A percentile compares a stretch with the other conserved stretches of the same genome.
Evolutionary conservation across 2,888 invertebrate genomes (phyloP).

Genomic region (Neoitamus cyanurus): DNA sequence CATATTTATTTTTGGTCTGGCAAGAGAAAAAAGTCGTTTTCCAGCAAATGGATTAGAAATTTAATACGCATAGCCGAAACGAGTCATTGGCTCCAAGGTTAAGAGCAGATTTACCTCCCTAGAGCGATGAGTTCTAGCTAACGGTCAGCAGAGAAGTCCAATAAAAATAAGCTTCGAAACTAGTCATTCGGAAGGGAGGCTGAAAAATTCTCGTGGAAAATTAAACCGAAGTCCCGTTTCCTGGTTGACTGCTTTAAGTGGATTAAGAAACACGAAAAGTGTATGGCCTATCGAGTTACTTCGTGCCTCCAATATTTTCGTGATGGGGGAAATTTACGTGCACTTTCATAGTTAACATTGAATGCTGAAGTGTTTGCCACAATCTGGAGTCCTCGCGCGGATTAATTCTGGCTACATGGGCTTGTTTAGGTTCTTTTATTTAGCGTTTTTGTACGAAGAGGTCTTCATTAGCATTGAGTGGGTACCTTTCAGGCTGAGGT

Average conservation of each 20-base stretch:
- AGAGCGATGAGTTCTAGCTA: background rate
- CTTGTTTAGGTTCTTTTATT: background rate
- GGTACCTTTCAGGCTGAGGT: background rate
- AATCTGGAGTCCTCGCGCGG: background rate
- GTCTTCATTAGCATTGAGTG: background rate
- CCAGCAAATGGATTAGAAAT: background rate
- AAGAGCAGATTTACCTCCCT: background rate
- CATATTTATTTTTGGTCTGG: too few species aligned
- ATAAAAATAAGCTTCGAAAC: constrained; percentile 5
- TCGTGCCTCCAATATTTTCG: background rate
- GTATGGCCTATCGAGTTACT: constrained; percentile 17
- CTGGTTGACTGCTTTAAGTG: constrained; percentile 22
- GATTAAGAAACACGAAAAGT: background rate
- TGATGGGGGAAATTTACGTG: background rate
- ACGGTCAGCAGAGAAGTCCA: background rate
- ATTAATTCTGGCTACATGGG: background rate
- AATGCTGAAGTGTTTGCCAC: background rate
- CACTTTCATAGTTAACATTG: background rate
- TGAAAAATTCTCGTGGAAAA: constrained; percentile 40
- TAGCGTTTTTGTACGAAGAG: background rate
- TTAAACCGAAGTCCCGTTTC: constrained; percentile 39
- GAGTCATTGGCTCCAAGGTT: background rate
- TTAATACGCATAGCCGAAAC: background rate
- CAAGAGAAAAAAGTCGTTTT: background rate
- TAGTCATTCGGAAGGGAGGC: constrained; percentile 22